Evolutionary conservation across 2,113 vertebrate genomes (phyloP).

Genomic region (Menura novaehollandiae): DNA sequence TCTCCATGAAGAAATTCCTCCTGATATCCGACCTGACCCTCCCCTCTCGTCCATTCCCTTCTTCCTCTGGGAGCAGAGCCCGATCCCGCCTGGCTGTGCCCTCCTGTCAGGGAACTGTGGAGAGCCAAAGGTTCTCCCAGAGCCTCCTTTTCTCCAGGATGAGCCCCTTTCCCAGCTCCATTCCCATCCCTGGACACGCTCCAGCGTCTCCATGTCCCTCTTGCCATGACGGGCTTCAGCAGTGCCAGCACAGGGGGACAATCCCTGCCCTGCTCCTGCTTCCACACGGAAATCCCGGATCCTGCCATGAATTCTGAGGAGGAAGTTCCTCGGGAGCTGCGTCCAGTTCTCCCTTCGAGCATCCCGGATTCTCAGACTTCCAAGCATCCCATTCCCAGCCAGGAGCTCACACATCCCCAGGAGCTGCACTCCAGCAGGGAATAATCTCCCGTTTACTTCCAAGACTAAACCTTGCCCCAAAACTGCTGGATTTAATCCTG

Average conservation of each 20-base stretch:
- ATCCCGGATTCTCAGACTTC: background rate
- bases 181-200: background rate
- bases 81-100: background rate
- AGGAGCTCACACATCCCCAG: fast-evolving
- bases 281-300: background rate
- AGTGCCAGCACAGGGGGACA: background rate
- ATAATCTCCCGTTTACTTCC: background rate
- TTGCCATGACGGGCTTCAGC: background rate
- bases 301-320: background rate
- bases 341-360: background rate
- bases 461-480: background rate
- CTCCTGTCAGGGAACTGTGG: background rate
- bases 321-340: background rate
- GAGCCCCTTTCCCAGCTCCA: background rate
- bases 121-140: background rate
- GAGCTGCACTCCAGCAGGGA: background rate
- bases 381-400: background rate
- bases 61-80: background rate
- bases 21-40: background rate
- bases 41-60: background rate
- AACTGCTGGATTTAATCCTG: background rate
- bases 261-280: background rate
- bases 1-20: background rate
- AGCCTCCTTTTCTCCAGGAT: background rate
- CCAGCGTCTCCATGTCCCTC: background rate